These are phyloP conservation scores for Deilephila porcellus DNA, from an alignment of 2,888 invertebrate genomes.

Conservation along the genomic window DNA sequence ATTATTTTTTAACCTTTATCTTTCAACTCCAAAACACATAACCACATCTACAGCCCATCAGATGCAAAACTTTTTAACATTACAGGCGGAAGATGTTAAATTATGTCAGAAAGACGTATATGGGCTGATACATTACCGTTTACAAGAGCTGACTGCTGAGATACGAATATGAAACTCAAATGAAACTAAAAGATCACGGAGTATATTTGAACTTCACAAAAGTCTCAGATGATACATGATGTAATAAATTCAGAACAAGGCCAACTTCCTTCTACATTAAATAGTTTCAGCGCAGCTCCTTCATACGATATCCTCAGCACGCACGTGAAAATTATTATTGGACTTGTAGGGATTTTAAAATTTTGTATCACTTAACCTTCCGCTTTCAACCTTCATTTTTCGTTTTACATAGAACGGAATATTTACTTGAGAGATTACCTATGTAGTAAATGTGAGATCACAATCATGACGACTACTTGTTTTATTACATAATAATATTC, in stretches of 20 bases:
- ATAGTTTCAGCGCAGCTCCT: conserved; percentile 37
- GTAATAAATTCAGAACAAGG: conserved; percentile 38
- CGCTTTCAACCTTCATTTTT: conserved; percentile 10
- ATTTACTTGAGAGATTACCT: not conserved
- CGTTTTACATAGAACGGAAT: not conserved
- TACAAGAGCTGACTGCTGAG: no score
- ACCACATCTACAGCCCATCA: not conserved
- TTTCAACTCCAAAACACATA: no score
- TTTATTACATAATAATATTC: no score
- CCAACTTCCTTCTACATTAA: conserved; percentile 41
- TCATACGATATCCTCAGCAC: conserved; percentile 33
- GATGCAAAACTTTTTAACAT: not conserved
- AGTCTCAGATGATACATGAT: conserved; percentile 12
- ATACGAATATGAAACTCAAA: not conserved
- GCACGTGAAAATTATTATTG: conserved; percentile 31
- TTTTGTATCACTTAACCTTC: conserved; percentile 13
- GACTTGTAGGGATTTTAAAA: conserved; percentile 21
- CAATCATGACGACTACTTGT: no score
- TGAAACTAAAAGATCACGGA: not conserved
- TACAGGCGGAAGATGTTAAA: conserved; percentile 11
- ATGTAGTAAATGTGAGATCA: no score
- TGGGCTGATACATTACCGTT: no score
- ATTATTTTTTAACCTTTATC: no score
- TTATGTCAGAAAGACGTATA: conserved; percentile 37
- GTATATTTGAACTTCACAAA: not conserved